Conservation (phyloP, 2,113 vertebrate species). For the Gnathonemus echidnorhynchus region DNA sequence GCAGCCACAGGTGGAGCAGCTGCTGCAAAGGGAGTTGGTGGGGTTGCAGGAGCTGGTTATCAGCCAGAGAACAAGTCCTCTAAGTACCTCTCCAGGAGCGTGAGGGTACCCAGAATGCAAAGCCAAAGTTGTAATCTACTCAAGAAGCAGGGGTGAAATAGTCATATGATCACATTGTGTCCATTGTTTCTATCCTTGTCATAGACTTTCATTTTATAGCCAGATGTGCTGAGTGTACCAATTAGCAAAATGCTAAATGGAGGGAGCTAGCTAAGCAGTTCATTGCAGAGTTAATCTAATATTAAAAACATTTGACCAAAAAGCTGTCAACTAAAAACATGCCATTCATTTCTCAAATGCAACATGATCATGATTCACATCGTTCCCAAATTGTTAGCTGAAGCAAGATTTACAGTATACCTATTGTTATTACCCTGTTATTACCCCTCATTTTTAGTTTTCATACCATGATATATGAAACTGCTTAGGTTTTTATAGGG, state of each 20-base stretch:
- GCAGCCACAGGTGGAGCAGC: too few relatives aligned
- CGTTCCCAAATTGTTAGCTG: neutral
- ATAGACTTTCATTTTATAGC: neutral
- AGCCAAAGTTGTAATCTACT: neutral
- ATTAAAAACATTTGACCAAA: neutral
- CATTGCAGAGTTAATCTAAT: neutral
- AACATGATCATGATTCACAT: neutral
- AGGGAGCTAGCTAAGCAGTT: neutral
- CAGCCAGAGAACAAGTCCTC: neutral
- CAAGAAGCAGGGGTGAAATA: neutral
- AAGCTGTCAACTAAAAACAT: neutral
- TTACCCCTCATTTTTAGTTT: neutral
- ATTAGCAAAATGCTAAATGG: neutral
- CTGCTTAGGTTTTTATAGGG: neutral
- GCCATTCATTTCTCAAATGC: neutral
- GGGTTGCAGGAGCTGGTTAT: neutral
- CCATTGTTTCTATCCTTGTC: neutral
- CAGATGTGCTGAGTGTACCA: neutral
- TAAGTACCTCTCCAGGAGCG: neutral
- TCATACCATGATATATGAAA: neutral
- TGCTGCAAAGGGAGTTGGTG: neutral
- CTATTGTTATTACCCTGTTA: neutral
- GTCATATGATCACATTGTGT: neutral
- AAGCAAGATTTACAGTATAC: neutral
- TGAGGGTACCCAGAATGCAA: neutral